These are phyloP conservation scores for Habropoda laboriosa DNA, from an alignment of 1,140 invertebrate genomes.

Conservation along the genomic window DNA sequence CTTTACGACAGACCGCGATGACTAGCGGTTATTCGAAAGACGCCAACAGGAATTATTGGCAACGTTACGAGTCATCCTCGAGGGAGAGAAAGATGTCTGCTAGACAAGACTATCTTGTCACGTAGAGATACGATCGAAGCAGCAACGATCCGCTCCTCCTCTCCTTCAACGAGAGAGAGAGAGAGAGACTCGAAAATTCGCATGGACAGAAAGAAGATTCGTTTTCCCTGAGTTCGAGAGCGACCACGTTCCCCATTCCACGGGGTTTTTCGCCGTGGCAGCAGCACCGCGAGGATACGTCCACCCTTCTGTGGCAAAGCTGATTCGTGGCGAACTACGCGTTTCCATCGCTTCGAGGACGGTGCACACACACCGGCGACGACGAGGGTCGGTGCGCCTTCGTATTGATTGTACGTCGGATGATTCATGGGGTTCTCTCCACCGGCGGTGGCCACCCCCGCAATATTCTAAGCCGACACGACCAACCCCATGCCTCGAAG, in stretches of 20 bases:
- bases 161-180: too few relatives aligned
- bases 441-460: constrained; percentile 55
- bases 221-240: constrained; percentile 16
- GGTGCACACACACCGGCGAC: too few relatives aligned
- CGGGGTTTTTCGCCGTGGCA: neutral
- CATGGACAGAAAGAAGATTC: constrained; percentile 1
- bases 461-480: constrained; percentile 72
- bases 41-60: neutral
- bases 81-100: neutral
- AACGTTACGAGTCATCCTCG: neutral
- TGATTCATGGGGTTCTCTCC: constrained; percentile 74
- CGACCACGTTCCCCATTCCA: neutral
- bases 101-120: neutral
- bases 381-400: constrained; percentile 59
- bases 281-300: constrained; percentile 1
- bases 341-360: constrained; percentile 34
- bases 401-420: constrained; percentile 75
- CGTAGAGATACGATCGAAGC: neutral
- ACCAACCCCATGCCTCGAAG: constrained; percentile 46
- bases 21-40: neutral
- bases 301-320: neutral
- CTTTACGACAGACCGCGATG: neutral
- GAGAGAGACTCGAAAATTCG: constrained; percentile 46
- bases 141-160: constrained; percentile 42
- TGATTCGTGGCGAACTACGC: constrained; percentile 48